These are phyloP conservation scores for Dione juno DNA, from an alignment of 2,888 invertebrate species.

Conservation along the genomic window DNA sequence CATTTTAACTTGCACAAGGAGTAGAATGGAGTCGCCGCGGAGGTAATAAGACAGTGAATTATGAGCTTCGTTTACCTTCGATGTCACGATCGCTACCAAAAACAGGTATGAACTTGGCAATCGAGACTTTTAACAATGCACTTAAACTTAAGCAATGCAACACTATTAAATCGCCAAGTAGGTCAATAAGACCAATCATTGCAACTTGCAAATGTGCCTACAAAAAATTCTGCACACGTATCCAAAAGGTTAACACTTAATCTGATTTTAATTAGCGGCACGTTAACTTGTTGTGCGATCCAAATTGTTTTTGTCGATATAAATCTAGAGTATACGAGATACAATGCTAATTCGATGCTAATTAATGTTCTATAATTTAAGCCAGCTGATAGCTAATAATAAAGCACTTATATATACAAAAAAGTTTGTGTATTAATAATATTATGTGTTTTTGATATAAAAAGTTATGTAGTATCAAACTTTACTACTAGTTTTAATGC, in stretches of 20 bases:
- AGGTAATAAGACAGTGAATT: constrained; percentile 51
- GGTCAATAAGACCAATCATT: constrained; percentile 19
- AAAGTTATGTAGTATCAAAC: too few relatives aligned
- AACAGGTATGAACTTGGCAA: constrained; percentile 55
- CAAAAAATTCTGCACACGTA: background rate
- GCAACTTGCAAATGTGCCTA: constrained; percentile 1
- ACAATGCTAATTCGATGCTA: constrained; percentile 21
- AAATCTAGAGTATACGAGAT: constrained; percentile 6
- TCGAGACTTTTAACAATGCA: constrained; percentile 47
- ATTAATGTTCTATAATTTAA: constrained; percentile 10
- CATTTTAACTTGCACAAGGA: constrained; percentile 54
- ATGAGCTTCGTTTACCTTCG: constrained; percentile 60
- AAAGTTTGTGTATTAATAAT: background rate
- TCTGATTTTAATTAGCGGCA: constrained; percentile 9
- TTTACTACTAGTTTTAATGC: too few relatives aligned
- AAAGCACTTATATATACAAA: background rate
- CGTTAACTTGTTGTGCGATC: background rate
- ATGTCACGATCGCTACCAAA: constrained; percentile 58
- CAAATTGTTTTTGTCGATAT: background rate
- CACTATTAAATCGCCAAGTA: constrained; percentile 43
- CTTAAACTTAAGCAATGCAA: constrained; percentile 34
- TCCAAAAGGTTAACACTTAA: constrained; percentile 23
- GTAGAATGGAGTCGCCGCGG: constrained; percentile 49
- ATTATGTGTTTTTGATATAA: too few relatives aligned
- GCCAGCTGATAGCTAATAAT: background rate